Evolutionary conservation across 2,113 vertebrate species (phyloP).

Genomic region (Cygnus buccinator): DNA sequence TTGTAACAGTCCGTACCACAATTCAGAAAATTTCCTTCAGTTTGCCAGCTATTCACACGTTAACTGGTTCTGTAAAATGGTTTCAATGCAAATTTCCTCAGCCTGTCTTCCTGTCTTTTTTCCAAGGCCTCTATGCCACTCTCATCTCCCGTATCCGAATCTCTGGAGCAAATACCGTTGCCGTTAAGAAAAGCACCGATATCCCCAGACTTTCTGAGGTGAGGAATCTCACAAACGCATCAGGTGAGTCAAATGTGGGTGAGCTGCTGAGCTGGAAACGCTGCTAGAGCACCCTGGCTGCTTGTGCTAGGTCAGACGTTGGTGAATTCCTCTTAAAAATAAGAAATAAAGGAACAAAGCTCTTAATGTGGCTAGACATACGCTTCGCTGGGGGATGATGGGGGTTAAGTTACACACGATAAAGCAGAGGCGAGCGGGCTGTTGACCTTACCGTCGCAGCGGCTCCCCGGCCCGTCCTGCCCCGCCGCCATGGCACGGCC

Average conservation of each 20-base stretch:
- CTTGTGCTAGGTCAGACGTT: not conserved
- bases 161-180: not conserved
- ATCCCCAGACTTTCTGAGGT: not conserved
- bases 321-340: not conserved
- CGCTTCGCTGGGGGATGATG: not conserved
- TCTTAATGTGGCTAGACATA: not conserved
- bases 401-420: not conserved
- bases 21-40: not conserved
- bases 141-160: not conserved
- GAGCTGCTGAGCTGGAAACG: not conserved
- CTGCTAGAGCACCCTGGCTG: not conserved
- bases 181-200: not conserved
- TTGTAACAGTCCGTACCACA: not conserved
- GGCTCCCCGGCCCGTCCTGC: too few species aligned
- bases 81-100: not conserved
- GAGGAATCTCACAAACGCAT: not conserved
- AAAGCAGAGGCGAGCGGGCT: not conserved
- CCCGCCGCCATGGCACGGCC: too few species aligned
- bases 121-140: not conserved
- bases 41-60: not conserved
- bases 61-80: not conserved
- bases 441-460: not conserved
- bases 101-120: not conserved
- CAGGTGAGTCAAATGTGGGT: not conserved
- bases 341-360: not conserved